phyloP scores from a whole-genome alignment of 2,888 invertebrate species.

The Eueremaeus valkanovi region DNA sequence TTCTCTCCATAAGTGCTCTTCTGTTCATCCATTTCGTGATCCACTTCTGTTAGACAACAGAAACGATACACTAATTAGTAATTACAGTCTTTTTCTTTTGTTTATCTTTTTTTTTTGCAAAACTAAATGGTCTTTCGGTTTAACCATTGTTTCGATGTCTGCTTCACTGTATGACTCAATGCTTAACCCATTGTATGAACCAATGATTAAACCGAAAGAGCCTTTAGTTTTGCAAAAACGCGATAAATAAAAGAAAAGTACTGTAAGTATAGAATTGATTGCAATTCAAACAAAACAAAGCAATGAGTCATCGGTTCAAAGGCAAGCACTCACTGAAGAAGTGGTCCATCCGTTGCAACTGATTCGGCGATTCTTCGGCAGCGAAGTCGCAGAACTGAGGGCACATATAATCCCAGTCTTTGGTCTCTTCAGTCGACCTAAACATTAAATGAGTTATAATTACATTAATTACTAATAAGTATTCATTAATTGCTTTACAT shows the following conservation, averaged over 20 bases:
- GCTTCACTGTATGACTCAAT: too few species aligned
- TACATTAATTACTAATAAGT: not conserved
- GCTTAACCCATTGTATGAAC: too few species aligned
- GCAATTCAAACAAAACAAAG: too few species aligned
- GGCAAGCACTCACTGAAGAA: too few species aligned
- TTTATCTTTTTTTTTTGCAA: too few species aligned
- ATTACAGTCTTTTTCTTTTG: too few species aligned
- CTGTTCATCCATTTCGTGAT: not conserved
- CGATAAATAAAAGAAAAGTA: not conserved
- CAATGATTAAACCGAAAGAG: too few species aligned
- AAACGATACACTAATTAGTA: too few species aligned
- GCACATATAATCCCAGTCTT: conserved; percentile 12
- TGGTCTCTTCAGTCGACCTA: not conserved
- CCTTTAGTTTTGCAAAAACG: not conserved
- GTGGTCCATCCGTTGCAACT: not conserved
- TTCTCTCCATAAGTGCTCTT: not conserved
- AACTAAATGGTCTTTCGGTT: too few species aligned
- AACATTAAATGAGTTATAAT: not conserved
- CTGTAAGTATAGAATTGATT: not conserved
- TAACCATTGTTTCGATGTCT: too few species aligned
- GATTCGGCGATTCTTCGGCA: not conserved
- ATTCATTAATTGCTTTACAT: too few species aligned
- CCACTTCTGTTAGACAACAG: not conserved
- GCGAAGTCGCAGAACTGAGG: conserved; percentile 5
- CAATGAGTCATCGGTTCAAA: too few species aligned